Evolutionary conservation across 2,797 vertebrate species (phyloP).

Genomic region (Neosalanx taihuensis): DNA sequence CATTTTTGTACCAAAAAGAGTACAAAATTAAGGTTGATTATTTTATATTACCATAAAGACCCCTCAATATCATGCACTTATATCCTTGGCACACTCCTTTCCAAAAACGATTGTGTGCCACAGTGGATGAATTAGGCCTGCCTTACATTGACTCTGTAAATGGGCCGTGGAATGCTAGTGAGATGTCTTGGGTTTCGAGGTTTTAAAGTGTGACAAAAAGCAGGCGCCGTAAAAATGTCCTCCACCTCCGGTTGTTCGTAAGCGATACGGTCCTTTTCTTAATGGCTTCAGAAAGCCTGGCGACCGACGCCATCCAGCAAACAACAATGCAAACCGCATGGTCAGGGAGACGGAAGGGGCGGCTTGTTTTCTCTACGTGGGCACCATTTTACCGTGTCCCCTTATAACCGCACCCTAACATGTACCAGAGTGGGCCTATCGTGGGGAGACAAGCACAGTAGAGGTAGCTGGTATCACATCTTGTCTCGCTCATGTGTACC

Average conservation of each 20-base stretch:
- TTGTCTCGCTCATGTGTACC: no score
- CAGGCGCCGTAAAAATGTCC: conserved; percentile 43
- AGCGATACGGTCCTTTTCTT: conserved; percentile 28
- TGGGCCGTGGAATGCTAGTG: conserved; percentile 31
- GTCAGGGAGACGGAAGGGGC: conserved; percentile 20
- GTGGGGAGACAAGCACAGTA: no score
- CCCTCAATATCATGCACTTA: conserved; percentile 11
- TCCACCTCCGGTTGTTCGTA: conserved; percentile 34
- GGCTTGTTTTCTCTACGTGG: background rate
- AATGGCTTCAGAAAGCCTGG: conserved; percentile 30
- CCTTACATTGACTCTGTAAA: conserved; percentile 38
- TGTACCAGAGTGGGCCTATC: no score
- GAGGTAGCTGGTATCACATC: no score
- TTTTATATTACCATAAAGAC: conserved; percentile 21
- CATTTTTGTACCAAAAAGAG: background rate
- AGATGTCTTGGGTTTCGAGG: conserved; percentile 31
- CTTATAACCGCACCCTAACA: no score
- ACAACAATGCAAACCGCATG: conserved; percentile 20
- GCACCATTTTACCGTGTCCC: background rate
- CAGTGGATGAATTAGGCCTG: conserved; percentile 13
- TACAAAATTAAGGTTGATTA: conserved; percentile 20
- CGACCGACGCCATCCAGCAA: conserved; percentile 14
- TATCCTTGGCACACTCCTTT: conserved; percentile 15
- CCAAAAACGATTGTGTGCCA: conserved; percentile 27
- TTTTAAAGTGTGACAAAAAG: conserved; percentile 25